Percentiles rank a stretch among this genome's conserved stretches.
Evolutionary conservation across 2,888 invertebrate genomes (phyloP).

Genomic region (Lithophane socia): DNA sequence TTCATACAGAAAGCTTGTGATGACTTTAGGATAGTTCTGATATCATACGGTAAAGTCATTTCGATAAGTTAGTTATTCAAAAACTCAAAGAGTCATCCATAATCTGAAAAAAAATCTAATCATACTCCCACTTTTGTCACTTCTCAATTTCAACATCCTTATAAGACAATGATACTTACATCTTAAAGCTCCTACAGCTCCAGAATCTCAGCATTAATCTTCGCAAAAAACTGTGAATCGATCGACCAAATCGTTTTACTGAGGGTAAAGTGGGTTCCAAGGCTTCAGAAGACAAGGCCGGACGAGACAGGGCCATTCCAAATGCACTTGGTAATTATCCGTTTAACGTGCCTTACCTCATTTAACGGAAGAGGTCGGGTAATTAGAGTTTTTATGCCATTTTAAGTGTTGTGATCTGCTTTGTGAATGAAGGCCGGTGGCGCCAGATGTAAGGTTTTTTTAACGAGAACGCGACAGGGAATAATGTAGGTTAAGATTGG

Average conservation of each 20-base stretch:
- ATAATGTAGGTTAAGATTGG: slow-evolving; percentile 1
- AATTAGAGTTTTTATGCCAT: slow-evolving; percentile 64
- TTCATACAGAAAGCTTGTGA: background rate
- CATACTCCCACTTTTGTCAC: background rate
- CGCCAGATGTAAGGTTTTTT: slow-evolving; percentile 45
- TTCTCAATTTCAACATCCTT: background rate
- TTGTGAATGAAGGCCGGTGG: slow-evolving; percentile 56
- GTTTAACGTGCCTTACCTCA: slow-evolving; percentile 62
- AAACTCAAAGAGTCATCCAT: background rate
- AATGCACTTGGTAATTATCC: slow-evolving; percentile 58
- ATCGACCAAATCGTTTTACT: slow-evolving; percentile 42
- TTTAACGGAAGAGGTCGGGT: slow-evolving; percentile 60
- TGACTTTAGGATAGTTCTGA: background rate
- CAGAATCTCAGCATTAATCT: slow-evolving; percentile 36
- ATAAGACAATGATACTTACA: background rate
- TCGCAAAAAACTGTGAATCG: slow-evolving; percentile 41
- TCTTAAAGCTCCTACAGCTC: background rate
- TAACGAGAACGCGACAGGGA: background rate
- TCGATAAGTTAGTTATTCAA: background rate
- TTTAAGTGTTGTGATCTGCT: slow-evolving; percentile 57
- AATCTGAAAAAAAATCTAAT: background rate
- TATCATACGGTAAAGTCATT: background rate
- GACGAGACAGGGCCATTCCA: slow-evolving; percentile 46
- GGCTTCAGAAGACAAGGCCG: slow-evolving; percentile 58
- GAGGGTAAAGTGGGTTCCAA: slow-evolving; percentile 53